Conservation (phyloP, 2,113 vertebrate genomes). For the Crypturellus undulatus region DNA sequence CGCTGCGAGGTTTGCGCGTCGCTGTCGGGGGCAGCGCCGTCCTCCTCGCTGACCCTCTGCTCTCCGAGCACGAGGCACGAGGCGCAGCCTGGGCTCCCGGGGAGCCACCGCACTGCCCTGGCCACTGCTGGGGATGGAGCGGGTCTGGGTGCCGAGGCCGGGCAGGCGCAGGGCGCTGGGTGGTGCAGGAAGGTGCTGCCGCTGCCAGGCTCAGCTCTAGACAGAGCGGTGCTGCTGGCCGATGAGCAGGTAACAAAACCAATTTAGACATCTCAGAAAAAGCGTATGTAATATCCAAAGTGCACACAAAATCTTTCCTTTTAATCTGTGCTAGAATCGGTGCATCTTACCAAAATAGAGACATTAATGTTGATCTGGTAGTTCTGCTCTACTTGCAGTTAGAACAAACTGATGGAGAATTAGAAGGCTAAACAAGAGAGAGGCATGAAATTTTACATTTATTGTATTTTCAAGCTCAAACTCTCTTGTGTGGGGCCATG, state of each 20-base stretch:
- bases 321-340: not conserved
- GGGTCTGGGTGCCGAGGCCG: not conserved
- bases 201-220: not conserved
- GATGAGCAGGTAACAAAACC: not conserved
- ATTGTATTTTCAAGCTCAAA: not conserved
- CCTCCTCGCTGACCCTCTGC: not conserved
- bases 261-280: not conserved
- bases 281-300: not conserved
- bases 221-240: not conserved
- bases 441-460: conserved; percentile 13
- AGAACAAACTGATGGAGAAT: conserved; percentile 1
- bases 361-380: not conserved
- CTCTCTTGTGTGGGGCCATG: not conserved
- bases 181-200: not conserved
- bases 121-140: rapidly evolving
- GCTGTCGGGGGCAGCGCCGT: rapidly evolving
- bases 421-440: conserved; percentile 10
- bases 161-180: not conserved
- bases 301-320: not conserved
- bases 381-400: not conserved
- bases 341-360: not conserved
- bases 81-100: rapidly evolving
- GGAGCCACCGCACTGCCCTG: not conserved
- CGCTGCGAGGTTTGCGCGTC: rapidly evolving
- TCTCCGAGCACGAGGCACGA: not conserved